Evolutionary conservation across 2,797 vertebrate species (phyloP).

Genomic region (Gallirallus australis): DNA sequence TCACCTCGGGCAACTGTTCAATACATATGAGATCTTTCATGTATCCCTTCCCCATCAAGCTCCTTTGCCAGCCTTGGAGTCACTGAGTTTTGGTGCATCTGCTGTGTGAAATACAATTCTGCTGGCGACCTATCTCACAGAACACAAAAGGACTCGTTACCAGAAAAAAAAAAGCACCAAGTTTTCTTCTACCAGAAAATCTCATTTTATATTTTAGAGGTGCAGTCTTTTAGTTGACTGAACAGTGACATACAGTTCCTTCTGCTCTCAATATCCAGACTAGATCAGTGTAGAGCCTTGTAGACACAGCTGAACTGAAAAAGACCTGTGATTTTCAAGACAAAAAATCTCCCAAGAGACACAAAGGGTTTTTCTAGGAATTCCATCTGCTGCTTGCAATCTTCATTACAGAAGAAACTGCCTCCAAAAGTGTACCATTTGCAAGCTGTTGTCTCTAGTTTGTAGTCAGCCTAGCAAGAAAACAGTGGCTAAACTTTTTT

Average conservation of each 20-base stretch:
- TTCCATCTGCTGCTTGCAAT: background rate
- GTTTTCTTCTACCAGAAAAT: background rate
- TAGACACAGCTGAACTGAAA: background rate
- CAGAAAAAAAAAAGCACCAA: background rate
- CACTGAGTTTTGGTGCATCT: background rate
- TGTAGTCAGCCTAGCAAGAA: background rate
- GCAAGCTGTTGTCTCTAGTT: background rate
- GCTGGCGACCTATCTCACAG: background rate
- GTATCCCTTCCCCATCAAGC: background rate
- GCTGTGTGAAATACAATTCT: background rate
- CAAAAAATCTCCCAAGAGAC: background rate
- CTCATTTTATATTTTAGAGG: background rate
- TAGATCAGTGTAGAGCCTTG: background rate
- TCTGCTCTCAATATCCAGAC: background rate
- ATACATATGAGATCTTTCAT: background rate
- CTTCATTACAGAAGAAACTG: constrained; percentile 6
- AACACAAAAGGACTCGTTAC: background rate
- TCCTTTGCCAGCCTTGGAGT: background rate
- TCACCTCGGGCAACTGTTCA: background rate
- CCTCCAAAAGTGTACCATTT: background rate
- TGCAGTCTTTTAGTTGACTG: background rate
- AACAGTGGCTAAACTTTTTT: background rate
- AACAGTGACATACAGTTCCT: background rate
- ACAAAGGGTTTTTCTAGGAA: background rate
- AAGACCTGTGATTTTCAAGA: background rate